phyloP scores from a whole-genome alignment of 2,888 invertebrate genomes.

The Drosophila emarginata region DNA sequence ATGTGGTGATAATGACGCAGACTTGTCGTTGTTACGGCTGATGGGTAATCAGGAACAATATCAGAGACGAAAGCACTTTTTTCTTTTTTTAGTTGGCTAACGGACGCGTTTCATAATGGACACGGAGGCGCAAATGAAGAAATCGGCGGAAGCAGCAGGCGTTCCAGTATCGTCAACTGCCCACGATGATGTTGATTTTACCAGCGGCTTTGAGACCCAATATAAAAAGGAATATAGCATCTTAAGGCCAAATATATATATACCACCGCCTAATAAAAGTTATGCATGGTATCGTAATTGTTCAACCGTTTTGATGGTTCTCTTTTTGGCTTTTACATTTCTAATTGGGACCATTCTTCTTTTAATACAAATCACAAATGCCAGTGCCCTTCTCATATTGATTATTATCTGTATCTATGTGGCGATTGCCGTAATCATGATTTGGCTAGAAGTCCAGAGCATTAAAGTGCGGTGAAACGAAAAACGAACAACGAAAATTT shows the following conservation, averaged over 20 bases:
- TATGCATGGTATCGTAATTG: slow-evolving; percentile 72
- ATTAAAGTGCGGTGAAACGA: slow-evolving; percentile 67
- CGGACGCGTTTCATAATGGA: slow-evolving; percentile 64
- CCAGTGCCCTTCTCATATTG: slow-evolving; percentile 60
- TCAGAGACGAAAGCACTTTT: slow-evolving; percentile 11
- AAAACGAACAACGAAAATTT: background rate
- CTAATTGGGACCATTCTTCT: slow-evolving; percentile 66
- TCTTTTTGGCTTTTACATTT: slow-evolving; percentile 60
- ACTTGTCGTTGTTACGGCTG: slow-evolving; percentile 35
- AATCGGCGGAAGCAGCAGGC: slow-evolving; percentile 27
- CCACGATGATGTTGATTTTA: slow-evolving; percentile 74
- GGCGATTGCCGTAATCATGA: slow-evolving; percentile 55
- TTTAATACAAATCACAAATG: slow-evolving; percentile 64
- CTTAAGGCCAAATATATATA: slow-evolving; percentile 45
- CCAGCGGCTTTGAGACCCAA: slow-evolving; percentile 76
- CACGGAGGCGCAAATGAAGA: slow-evolving; percentile 51
- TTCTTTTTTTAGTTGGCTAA: slow-evolving; percentile 42
- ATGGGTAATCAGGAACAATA: slow-evolving; percentile 39
- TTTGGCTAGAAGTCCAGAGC: slow-evolving; percentile 74
- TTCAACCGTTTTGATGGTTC: slow-evolving; percentile 60
- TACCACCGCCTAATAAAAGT: slow-evolving; percentile 58
- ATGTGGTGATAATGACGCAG: slow-evolving; percentile 66
- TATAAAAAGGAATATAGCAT: slow-evolving; percentile 76
- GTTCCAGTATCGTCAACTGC: background rate
- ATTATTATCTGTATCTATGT: slow-evolving; percentile 62